Evolutionary conservation across 2,888 invertebrate species (phyloP).

Genomic region (Tubulanus polymorphus): DNA sequence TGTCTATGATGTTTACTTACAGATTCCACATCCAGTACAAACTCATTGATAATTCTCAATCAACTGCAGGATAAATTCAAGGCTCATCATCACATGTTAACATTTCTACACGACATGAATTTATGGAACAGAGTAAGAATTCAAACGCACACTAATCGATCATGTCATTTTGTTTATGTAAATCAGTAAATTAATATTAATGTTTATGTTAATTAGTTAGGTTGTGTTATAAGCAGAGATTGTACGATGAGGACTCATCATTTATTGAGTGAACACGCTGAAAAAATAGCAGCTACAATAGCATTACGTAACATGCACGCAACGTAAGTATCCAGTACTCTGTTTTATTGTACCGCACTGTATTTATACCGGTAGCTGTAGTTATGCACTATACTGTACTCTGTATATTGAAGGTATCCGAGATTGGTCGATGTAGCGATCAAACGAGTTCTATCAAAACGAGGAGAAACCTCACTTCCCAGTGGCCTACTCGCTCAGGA

Average conservation of each 20-base stretch:
- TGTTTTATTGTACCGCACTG: no score
- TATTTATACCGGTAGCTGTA: no score
- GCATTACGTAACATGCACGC: slow-evolving; percentile 65
- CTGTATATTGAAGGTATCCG: slow-evolving; percentile 33
- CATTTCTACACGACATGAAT: slow-evolving; percentile 59
- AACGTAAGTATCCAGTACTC: no score
- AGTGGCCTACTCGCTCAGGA: slow-evolving; percentile 66
- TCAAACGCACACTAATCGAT: not conserved
- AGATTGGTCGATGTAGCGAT: slow-evolving; percentile 61
- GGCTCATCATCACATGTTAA: slow-evolving; percentile 71
- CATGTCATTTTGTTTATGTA: not conserved
- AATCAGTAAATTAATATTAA: not conserved
- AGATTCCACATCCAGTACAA: slow-evolving; percentile 66
- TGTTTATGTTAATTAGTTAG: slow-evolving; percentile 49
- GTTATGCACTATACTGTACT: no score
- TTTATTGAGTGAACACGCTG: slow-evolving; percentile 70
- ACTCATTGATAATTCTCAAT: slow-evolving; percentile 77
- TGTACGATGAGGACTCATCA: slow-evolving; percentile 59
- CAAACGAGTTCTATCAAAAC: slow-evolving; percentile 56
- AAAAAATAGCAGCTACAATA: slow-evolving; percentile 73
- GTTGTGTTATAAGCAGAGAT: slow-evolving; percentile 54
- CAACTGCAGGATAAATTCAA: slow-evolving; percentile 85
- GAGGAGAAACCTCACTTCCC: slow-evolving; percentile 40
- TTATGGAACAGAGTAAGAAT: slow-evolving; percentile 50
- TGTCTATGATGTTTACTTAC: slow-evolving; percentile 9